Evolutionary conservation across 2,888 invertebrate species (phyloP).

Genomic region (Sarcophaga subvicina): DNA sequence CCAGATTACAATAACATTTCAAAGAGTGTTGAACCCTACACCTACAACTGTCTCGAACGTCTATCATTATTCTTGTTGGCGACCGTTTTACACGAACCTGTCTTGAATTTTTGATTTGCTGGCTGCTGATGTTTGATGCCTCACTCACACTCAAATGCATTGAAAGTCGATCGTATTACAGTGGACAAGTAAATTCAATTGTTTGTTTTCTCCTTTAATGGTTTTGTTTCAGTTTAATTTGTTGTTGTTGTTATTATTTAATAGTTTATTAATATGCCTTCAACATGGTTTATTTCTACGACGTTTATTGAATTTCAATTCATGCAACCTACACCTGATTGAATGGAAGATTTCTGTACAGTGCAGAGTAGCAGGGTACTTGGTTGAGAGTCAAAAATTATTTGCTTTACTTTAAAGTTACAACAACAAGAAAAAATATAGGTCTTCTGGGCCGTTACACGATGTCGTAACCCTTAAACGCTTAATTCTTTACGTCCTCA

Average conservation of each 20-base stretch:
- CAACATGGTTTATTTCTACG: constrained; percentile 59
- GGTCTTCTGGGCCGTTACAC: too few relatives aligned
- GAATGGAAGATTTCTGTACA: background rate
- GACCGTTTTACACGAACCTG: constrained; percentile 54
- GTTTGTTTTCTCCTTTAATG: constrained; percentile 49
- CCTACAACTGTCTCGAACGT: constrained; percentile 67
- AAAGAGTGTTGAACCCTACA: constrained; percentile 64
- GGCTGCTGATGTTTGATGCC: background rate
- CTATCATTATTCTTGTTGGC: constrained; percentile 61
- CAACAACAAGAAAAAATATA: too few relatives aligned
- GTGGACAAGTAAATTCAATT: background rate
- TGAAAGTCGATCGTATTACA: background rate
- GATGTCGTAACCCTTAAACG: too few relatives aligned
- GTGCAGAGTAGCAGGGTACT: too few relatives aligned
- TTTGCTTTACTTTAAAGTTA: too few relatives aligned
- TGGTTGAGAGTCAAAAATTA: too few relatives aligned
- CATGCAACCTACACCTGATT: background rate
- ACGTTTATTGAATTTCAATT: constrained; percentile 54
- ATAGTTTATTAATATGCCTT: constrained; percentile 65
- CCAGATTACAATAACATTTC: constrained; percentile 51
- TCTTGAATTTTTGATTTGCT: constrained; percentile 59
- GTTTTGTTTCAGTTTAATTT: constrained; percentile 21
- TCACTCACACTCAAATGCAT: too few relatives aligned
- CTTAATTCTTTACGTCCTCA: too few relatives aligned
- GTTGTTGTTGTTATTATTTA: constrained; percentile 53